Evolutionary conservation across 2,797 vertebrate genomes (phyloP), one percentile per base, ranked within the genome.

Genomic region (Molothrus ater): DNA sequence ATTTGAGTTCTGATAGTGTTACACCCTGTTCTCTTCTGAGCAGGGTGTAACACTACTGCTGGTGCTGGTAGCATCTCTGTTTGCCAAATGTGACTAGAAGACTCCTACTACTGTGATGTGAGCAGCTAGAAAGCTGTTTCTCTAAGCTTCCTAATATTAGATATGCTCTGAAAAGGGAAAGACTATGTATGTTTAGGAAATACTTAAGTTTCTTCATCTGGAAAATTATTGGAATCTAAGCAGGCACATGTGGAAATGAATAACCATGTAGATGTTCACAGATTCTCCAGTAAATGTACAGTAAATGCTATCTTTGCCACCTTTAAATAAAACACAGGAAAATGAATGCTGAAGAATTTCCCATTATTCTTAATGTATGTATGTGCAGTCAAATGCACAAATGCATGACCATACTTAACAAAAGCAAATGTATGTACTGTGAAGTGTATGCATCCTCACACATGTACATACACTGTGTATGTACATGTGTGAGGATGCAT

Each of bases 1-100:
- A 51, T 72, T 61, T 74, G 81, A 83, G n/a, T 89, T 94, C 86
- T 96, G 88, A 90, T 93, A 80, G 61, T n/a, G 47, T 61, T 90
- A 48, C 68, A 79, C 54, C 60, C 54, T 73, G 9, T 15, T 79
- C 68, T 95, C 65, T 83, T 85, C 68, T 74, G 71, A 91, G 14
- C 19, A 43, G 78, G 64, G 53, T 78, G 50, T 82, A 87, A 74
- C 53, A 18, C 34, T 70, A 16, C 53, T 70, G 7, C 24, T 45
- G 50, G 53, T 65, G 43, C 71, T 86, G 43, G 69, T 65, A 60
- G 54, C n/a, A 80, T 36, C 65, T 78, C 68, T 68, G 13, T 80
- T 92, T 90, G 40, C 86, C 73, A 40, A 29, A 59, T 54, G 61
- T 68, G 54, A 93, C 79, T 73, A 12, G 34, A 73, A 74, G 57